Conservation (phyloP, 1,140 invertebrate genomes). For the Drosophila aff. region DNA sequence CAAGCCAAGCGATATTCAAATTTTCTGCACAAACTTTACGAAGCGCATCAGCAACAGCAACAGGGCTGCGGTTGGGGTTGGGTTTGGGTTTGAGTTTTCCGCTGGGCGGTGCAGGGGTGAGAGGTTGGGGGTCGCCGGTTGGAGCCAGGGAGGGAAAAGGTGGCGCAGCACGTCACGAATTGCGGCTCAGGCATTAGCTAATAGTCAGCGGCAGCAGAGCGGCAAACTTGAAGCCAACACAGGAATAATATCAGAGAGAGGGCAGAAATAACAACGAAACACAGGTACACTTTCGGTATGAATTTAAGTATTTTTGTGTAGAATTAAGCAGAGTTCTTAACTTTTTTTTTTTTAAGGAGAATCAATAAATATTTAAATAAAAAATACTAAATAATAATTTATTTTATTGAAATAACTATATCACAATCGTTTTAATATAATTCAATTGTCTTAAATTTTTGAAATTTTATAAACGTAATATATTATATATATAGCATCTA, state of each 20-base stretch:
- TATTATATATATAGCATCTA: background rate
- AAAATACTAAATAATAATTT: background rate
- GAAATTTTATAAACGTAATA: too few relatives aligned
- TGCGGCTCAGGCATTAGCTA: conserved; percentile 51
- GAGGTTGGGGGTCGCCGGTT: conserved; percentile 8
- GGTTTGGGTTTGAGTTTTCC: background rate
- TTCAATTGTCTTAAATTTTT: background rate
- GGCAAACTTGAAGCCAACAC: conserved; percentile 44
- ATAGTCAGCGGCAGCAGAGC: conserved; percentile 52
- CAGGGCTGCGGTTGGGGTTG: conserved; percentile 33
- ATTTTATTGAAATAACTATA: background rate
- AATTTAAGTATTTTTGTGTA: too few relatives aligned
- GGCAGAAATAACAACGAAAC: background rate
- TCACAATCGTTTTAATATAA: background rate
- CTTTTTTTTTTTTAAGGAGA: background rate
- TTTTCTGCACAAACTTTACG: conserved; percentile 78
- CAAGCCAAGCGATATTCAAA: conserved; percentile 72
- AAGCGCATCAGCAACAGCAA: conserved; percentile 74
- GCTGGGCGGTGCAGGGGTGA: background rate
- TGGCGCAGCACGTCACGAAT: conserved; percentile 42
- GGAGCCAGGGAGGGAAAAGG: background rate
- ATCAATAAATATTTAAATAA: background rate
- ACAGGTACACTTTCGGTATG: background rate
- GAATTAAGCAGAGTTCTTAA: background rate
- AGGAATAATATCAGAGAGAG: conserved; percentile 12